Percentiles rank a stretch among this genome's conserved stretches.
Evolutionary conservation across 2,113 vertebrate genomes (phyloP).

Genomic region (Brachyhypopomus gauderio): DNA sequence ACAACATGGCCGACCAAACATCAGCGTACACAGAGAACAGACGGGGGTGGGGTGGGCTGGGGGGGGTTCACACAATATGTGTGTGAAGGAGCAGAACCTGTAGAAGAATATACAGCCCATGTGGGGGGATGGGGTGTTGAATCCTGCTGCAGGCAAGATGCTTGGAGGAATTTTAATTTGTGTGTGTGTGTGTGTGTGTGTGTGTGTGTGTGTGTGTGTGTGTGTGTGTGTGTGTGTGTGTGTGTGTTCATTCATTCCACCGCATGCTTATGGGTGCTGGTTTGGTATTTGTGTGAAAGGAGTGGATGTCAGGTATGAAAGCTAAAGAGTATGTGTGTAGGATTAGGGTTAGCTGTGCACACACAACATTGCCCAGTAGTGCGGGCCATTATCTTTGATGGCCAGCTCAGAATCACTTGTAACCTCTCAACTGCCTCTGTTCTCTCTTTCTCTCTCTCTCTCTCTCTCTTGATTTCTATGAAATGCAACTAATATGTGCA

Average conservation of each 20-base stretch:
- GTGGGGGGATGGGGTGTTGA: constrained; percentile 12
- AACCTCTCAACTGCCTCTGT: constrained; percentile 49
- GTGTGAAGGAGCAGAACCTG: constrained; percentile 4
- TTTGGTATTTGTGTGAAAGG: neutral
- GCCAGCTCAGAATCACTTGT: constrained; percentile 47
- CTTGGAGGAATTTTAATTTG: constrained; percentile 18
- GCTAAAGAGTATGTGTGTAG: constrained; percentile 21
- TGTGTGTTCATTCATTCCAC: neutral
- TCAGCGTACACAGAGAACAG: neutral
- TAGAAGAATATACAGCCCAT: constrained; percentile 24
- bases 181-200: constrained; percentile 21
- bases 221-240: neutral
- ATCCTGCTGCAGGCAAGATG: constrained; percentile 40
- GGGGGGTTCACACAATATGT: constrained; percentile 20
- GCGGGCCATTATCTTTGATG: constrained; percentile 64
- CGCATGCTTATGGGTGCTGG: too few relatives aligned
- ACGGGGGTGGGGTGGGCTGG: too few relatives aligned
- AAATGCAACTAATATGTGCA: neutral
- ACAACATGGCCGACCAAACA: constrained; percentile 53
- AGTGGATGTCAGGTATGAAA: neutral
- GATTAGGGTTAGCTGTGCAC: constrained; percentile 44
- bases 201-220: neutral
- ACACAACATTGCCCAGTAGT: constrained; percentile 60
- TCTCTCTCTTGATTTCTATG: too few relatives aligned
- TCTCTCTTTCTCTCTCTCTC: neutral